Evolutionary conservation across 2,113 vertebrate genomes (phyloP).

Genomic region (Sus scrofa): DNA sequence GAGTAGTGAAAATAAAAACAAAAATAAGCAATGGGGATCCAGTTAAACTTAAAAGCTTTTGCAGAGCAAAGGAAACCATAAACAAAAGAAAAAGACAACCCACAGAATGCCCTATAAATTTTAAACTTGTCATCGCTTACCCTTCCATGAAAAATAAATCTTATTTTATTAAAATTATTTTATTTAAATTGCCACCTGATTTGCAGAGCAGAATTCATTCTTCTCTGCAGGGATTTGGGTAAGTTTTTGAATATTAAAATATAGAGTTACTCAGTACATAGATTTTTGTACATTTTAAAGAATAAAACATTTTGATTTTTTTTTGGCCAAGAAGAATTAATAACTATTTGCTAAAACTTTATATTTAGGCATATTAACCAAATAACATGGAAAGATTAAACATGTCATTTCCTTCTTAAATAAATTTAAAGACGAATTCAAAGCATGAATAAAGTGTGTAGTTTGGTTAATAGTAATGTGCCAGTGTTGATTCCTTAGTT

Average conservation of each 20-base stretch:
- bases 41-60: no score
- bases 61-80: no score
- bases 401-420: background rate
- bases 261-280: background rate
- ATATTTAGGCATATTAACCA: slow-evolving; percentile 1
- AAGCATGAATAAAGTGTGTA: background rate
- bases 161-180: slow-evolving; percentile 14
- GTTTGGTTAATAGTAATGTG: background rate
- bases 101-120: background rate
- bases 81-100: no score
- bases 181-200: slow-evolving; percentile 1
- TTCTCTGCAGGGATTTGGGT: background rate
- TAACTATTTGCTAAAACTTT: background rate
- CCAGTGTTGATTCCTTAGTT: background rate
- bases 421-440: background rate
- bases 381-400: background rate
- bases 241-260: background rate
- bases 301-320: background rate
- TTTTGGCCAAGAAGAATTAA: background rate
- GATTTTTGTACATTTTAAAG: background rate
- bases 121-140: background rate
- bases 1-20: no score
- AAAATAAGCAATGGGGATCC: no score
- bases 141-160: background rate
- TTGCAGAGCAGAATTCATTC: background rate